phyloP scores from a whole-genome alignment of 2,113 vertebrate species.

The Actenoides hombroni region DNA sequence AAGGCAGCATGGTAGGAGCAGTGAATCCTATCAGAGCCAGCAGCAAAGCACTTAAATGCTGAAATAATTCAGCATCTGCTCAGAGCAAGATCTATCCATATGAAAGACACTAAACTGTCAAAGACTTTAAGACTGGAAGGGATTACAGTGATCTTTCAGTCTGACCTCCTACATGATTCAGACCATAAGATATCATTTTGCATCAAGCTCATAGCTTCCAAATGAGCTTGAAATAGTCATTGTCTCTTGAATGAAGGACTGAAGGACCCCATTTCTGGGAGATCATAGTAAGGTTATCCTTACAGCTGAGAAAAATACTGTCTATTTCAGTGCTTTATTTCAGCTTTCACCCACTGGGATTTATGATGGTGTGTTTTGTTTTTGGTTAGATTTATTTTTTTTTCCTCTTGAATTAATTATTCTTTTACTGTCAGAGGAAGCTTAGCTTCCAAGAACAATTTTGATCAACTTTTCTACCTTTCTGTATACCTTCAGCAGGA shows the following conservation, averaged over 20 bases:
- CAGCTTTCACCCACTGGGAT: not conserved
- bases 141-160: not conserved
- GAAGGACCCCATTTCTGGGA: not conserved
- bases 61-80: conserved; percentile 38
- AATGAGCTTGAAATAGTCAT: not conserved
- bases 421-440: not conserved
- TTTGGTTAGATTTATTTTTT: not conserved
- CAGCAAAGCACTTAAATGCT: conserved; percentile 21
- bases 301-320: not conserved
- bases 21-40: not conserved
- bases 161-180: not conserved
- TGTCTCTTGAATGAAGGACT: not conserved
- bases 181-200: not conserved
- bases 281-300: not conserved
- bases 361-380: not conserved
- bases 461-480: not conserved
- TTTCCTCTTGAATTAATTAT: not conserved
- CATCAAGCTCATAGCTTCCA: not conserved
- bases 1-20: not conserved
- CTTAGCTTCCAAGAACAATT: not conserved
- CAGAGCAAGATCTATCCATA: not conserved
- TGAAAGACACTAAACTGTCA: conserved; percentile 4
- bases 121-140: not conserved
- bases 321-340: not conserved
- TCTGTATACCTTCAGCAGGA: not conserved